These are phyloP conservation scores for Agrypnus murinus DNA, from an alignment of 2,888 invertebrate species.

Conservation along the genomic window DNA sequence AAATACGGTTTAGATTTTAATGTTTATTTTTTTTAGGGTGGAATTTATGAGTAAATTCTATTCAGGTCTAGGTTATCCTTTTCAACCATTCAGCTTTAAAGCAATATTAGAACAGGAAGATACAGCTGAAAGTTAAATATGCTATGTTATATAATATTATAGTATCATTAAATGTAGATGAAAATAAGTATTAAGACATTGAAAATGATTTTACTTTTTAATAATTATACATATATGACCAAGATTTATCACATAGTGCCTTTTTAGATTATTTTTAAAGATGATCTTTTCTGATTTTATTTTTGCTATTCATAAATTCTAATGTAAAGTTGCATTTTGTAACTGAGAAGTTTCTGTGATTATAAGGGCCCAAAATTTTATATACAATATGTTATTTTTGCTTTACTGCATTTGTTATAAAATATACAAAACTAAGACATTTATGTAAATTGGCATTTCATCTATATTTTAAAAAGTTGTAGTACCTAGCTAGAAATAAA, in stretches of 20 bases:
- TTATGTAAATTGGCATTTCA: too few relatives aligned
- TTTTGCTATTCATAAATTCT: too few relatives aligned
- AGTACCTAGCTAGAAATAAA: too few relatives aligned
- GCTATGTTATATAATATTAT: not conserved
- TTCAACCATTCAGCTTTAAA: conserved; percentile 81
- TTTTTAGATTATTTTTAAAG: not conserved
- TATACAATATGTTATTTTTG: too few relatives aligned
- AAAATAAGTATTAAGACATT: conserved; percentile 15
- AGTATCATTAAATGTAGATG: conserved; percentile 8
- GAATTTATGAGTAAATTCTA: conserved; percentile 87
- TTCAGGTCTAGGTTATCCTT: conserved; percentile 77
- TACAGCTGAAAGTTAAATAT: not conserved
- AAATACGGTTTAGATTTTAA: not conserved
- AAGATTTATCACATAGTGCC: conserved; percentile 4
- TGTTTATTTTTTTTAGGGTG: conserved; percentile 74
- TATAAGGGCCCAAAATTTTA: conserved; percentile 12
- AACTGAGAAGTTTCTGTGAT: too few relatives aligned
- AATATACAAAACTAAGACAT: too few relatives aligned
- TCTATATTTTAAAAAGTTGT: too few relatives aligned
- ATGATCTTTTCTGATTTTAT: too few relatives aligned
- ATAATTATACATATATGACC: not conserved
- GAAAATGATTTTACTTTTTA: not conserved
- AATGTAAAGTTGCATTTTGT: too few relatives aligned
- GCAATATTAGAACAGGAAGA: conserved; percentile 71
- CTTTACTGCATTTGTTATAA: too few relatives aligned